Percentiles rank a stretch among this genome's conserved stretches.
Conservation (phyloP, 2,888 invertebrate species). For the Abscondita cerata region DNA sequence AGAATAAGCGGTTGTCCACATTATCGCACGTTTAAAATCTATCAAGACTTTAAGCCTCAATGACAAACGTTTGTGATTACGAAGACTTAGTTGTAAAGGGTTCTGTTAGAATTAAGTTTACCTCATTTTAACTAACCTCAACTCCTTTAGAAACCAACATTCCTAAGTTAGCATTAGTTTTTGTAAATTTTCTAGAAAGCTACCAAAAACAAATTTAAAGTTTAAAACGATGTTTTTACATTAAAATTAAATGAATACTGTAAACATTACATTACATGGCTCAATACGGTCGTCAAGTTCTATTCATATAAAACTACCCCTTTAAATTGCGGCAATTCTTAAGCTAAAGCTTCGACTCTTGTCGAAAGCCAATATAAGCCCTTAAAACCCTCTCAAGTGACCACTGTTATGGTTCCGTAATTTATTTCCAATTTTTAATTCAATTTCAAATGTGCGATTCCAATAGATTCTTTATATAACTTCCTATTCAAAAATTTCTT, state of each 20-base stretch:
- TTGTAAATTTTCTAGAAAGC: too few species aligned
- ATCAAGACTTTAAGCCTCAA: constrained; percentile 31
- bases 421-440: constrained; percentile 30
- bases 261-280: too few species aligned
- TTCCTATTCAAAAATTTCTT: constrained; percentile 7
- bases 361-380: constrained; percentile 36
- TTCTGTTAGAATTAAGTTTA: constrained; percentile 37
- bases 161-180: too few species aligned
- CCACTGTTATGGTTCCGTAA: constrained; percentile 30
- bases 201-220: too few species aligned
- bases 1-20: constrained; percentile 23
- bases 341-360: constrained; percentile 30
- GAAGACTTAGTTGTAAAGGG: constrained; percentile 38
- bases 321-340: constrained; percentile 33
- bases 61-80: constrained; percentile 30
- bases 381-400: constrained; percentile 31
- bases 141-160: constrained; percentile 33
- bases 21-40: constrained; percentile 24
- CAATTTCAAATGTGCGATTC: constrained; percentile 14
- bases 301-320: constrained; percentile 25
- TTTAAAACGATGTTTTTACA: too few species aligned
- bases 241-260: too few species aligned
- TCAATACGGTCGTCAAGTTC: too few species aligned
- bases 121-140: constrained; percentile 34
- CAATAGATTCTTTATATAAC: constrained; percentile 6